These are phyloP conservation scores for Gorsachius goisagi DNA, from an alignment of 2,113 vertebrate genomes.

Conservation along the genomic window DNA sequence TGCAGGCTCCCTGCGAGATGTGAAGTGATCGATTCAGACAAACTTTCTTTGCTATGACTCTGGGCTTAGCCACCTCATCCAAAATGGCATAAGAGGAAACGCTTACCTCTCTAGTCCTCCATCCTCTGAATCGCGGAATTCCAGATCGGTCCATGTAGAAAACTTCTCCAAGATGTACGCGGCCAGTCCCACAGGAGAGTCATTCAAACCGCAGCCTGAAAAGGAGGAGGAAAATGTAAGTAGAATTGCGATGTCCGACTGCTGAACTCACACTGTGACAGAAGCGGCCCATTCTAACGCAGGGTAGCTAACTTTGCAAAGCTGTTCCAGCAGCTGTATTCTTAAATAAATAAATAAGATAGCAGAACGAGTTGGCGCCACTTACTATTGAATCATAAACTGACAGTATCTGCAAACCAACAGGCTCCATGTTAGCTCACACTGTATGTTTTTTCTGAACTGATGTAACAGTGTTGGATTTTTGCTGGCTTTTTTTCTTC, in stretches of 20 bases:
- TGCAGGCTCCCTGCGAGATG: background rate
- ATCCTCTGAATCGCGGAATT: slow-evolving; percentile 70
- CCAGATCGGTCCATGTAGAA: slow-evolving; percentile 71
- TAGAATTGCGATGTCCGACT: background rate
- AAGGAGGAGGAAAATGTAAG: background rate
- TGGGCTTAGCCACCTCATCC: background rate
- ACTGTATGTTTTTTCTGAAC: background rate
- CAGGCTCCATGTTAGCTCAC: background rate
- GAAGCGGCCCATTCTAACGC: background rate
- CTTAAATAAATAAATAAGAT: background rate
- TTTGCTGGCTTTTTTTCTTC: background rate
- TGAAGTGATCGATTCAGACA: background rate
- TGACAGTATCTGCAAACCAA: background rate
- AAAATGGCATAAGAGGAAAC: background rate
- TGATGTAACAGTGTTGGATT: slow-evolving; percentile 1
- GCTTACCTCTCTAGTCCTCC: slow-evolving; percentile 76
- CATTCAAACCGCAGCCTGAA: slow-evolving; percentile 75
- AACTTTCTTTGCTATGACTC: background rate
- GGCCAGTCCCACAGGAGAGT: slow-evolving; percentile 79
- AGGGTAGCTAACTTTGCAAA: background rate
- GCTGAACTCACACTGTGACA: background rate
- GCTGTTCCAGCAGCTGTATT: background rate
- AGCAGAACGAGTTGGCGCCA: background rate
- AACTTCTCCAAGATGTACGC: slow-evolving; percentile 82
- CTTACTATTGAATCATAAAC: slow-evolving; percentile 1